Evolutionary conservation across 1,140 invertebrate species (phyloP), one percentile per base, ranked within the genome.

Genomic region (Apocrypta bakeri): DNA sequence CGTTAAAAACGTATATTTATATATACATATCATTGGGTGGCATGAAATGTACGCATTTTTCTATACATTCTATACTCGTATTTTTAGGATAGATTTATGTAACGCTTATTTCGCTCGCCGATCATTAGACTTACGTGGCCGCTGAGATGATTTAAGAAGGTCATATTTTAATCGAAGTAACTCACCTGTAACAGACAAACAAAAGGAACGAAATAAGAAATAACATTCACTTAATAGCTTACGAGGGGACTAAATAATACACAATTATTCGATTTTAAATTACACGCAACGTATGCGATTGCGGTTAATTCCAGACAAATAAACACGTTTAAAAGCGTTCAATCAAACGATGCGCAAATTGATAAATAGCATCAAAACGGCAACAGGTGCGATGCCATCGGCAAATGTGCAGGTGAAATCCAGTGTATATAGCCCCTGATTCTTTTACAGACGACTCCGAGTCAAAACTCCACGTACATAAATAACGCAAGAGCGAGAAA

Each of bases 401-500:
- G 17, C 3, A 14, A 69, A 8, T 7, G 29, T 6, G 21, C 68
- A 71, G 68, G 68, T 71, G 68, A 71, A 37, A 71, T 56, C 21
- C 48, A n/a, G 21, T 56, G n/a, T n/a, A n/a, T n/a, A n/a, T n/a
- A n/a, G n/a, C 1, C 48, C 21, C 6, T 21, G 48, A n/a, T 21
- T 56, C 17, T 7, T 56, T 2, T 4, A 3, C 48, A 21, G n/a
- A 56, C 48, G 48, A n/a, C 17, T 56, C 48, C 14, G 6, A 56
- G 48, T 7, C 21, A n/a, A 48, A 48, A 48, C 42, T 17, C 14
- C 14, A 17, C 17, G 48, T 17, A 48, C 71, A 73, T 73, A 73
- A 73, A 73, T 48, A 73, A 73, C 21, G n/a, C 71, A 40, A 40
- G 71, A 73, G 37, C 33, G 71, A 73, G 71, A 27, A 42, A 31